phyloP scores from a whole-genome alignment of 1,140 invertebrate genomes.

The Sinonovacula constricta region DNA sequence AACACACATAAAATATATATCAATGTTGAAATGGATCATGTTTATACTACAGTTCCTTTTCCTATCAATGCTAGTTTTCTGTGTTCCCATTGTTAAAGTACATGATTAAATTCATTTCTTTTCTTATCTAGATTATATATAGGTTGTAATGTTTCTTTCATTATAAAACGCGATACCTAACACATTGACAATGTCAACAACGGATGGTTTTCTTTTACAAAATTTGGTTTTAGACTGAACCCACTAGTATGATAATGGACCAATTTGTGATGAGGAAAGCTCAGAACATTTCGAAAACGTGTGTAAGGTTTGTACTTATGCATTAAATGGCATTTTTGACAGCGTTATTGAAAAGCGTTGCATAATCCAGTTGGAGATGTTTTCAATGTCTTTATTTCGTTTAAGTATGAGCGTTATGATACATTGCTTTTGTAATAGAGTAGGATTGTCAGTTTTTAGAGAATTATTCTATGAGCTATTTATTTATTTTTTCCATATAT shows the following conservation, averaged over 20 bases:
- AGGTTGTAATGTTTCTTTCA: not conserved
- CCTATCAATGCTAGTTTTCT: constrained; percentile 6
- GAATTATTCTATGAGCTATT: no score
- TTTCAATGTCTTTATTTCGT: no score
- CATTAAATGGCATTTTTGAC: not conserved
- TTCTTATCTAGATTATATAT: constrained; percentile 2
- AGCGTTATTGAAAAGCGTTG: not conserved
- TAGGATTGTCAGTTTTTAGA: no score
- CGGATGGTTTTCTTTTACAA: not conserved
- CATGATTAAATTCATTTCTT: constrained; percentile 4
- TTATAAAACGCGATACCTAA: not conserved
- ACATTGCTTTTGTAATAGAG: no score
- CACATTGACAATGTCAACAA: not conserved
- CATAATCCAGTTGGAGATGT: no score
- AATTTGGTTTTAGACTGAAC: not conserved
- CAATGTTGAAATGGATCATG: no score
- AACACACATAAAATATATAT: not conserved
- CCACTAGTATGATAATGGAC: not conserved
- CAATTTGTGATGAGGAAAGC: no score
- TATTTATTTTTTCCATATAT: no score
- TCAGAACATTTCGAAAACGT: not conserved
- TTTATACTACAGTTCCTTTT: no score
- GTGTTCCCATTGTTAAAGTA: not conserved
- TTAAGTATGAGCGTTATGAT: no score
- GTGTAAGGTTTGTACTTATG: not conserved